Percentiles rank a stretch among this genome's conserved stretches.
Conservation (phyloP, 2,113 vertebrate genomes). For the Isurus oxyrinchus region DNA sequence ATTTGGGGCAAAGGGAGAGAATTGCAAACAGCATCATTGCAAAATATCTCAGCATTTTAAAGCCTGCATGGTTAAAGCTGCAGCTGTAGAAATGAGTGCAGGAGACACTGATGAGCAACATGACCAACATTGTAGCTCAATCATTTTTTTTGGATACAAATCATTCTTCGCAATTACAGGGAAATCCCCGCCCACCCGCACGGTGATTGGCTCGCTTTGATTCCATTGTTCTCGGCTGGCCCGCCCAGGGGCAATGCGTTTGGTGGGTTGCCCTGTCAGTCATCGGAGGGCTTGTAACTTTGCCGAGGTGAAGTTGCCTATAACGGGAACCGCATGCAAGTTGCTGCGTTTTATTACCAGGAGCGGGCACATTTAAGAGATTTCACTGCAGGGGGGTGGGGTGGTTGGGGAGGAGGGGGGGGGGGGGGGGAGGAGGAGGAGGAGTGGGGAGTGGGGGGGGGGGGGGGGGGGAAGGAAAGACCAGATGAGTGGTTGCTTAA, state of each 20-base stretch:
- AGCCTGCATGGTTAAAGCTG: not conserved
- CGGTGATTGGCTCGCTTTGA: not conserved
- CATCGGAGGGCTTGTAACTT: not conserved
- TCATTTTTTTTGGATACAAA: not conserved
- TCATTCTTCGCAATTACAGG: not conserved
- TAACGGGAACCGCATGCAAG: constrained; percentile 31
- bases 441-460: no score
- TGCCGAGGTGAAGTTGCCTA: not conserved
- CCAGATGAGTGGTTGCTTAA: constrained; percentile 34
- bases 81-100: no score
- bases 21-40: not conserved
- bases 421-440: no score
- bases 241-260: not conserved
- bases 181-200: not conserved
- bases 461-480: not conserved
- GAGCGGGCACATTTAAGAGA: constrained; percentile 14
- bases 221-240: not conserved
- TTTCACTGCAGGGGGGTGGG: not conserved
- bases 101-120: not conserved
- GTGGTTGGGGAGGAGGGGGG: no score
- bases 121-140: not conserved
- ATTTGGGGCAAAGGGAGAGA: not conserved
- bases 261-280: not conserved
- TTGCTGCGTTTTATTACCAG: constrained; percentile 23
- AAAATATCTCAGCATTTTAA: not conserved